These are phyloP conservation scores for Sogatella furcifera DNA, from an alignment of 1,140 invertebrate genomes.

Conservation along the genomic window DNA sequence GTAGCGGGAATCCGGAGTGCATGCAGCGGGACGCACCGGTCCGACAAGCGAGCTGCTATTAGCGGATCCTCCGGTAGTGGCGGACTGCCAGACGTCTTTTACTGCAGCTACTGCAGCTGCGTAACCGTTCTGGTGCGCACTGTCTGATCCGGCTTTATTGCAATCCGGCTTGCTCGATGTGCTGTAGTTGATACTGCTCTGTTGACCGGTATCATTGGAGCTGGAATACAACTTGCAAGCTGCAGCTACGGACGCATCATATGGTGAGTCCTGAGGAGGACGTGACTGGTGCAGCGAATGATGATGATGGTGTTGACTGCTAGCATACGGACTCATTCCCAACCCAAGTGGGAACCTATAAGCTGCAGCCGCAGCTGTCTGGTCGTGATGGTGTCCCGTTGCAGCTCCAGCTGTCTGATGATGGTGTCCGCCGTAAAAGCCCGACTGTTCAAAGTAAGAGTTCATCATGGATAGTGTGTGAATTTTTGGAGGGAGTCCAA, in stretches of 20 bases:
- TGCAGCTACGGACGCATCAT: conserved; percentile 77
- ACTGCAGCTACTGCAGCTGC: conserved; percentile 48
- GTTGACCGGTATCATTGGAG: conserved; percentile 42
- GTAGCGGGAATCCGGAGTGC: conserved; percentile 70
- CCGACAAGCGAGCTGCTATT: conserved; percentile 31
- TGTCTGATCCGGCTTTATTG: conserved; percentile 39
- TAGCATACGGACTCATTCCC: conserved; percentile 73
- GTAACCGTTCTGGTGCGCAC: conserved; percentile 48
- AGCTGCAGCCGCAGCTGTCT: conserved; percentile 47
- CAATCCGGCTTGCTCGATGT: conserved; percentile 28
- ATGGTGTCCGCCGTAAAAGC: conserved; percentile 83
- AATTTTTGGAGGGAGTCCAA: background rate
- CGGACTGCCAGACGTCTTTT: conserved; percentile 56
- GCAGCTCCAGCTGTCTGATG: conserved; percentile 57
- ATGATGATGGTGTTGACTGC: conserved; percentile 62
- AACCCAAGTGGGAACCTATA: conserved; percentile 73
- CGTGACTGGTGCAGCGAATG: conserved; percentile 60
- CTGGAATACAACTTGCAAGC: conserved; percentile 72
- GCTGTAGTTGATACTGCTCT: conserved; percentile 45
- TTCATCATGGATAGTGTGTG: conserved; percentile 55
- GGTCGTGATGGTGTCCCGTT: conserved; percentile 54
- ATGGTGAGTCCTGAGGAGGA: conserved; percentile 76
- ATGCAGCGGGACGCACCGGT: conserved; percentile 68
- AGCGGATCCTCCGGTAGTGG: conserved; percentile 35
- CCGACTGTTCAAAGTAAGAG: conserved; percentile 89